These are phyloP conservation scores for Rhyacophila evoluta DNA, from an alignment of 2,888 invertebrate species.

Conservation along the genomic window DNA sequence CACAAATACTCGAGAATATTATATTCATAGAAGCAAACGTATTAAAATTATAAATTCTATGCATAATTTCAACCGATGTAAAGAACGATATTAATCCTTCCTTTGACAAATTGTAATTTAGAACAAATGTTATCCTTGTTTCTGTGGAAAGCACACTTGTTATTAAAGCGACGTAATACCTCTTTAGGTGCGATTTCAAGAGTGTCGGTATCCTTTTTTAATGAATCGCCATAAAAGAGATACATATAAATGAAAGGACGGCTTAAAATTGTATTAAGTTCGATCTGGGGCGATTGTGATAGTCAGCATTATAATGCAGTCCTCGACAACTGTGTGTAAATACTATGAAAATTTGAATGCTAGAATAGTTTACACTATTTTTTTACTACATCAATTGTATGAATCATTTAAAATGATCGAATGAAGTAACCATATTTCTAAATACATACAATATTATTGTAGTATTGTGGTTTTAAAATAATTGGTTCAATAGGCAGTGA, in stretches of 20 bases:
- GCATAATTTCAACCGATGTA: neutral
- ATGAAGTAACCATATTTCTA: too few relatives aligned
- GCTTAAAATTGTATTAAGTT: slow-evolving; percentile 22
- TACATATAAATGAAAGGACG: neutral
- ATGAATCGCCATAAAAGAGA: neutral
- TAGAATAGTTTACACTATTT: too few relatives aligned
- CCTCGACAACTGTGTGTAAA: neutral
- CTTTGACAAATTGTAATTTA: slow-evolving; percentile 54
- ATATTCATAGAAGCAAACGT: slow-evolving; percentile 12
- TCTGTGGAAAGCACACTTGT: neutral
- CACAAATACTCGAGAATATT: too few relatives aligned
- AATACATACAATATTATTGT: too few relatives aligned
- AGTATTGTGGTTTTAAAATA: too few relatives aligned
- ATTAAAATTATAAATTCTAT: slow-evolving; percentile 33
- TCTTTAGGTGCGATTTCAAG: neutral
- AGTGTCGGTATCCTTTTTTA: neutral
- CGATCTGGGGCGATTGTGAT: slow-evolving; percentile 10
- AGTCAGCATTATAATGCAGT: neutral
- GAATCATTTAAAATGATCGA: too few relatives aligned
- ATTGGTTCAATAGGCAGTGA: too few relatives aligned
- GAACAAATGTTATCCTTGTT: slow-evolving; percentile 40
- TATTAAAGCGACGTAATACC: neutral
- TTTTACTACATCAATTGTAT: too few relatives aligned
- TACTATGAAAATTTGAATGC: too few relatives aligned
- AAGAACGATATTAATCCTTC: slow-evolving; percentile 38